These are phyloP conservation scores for Cryptotermes secundus DNA, from an alignment of 1,140 invertebrate genomes.

Conservation along the genomic window DNA sequence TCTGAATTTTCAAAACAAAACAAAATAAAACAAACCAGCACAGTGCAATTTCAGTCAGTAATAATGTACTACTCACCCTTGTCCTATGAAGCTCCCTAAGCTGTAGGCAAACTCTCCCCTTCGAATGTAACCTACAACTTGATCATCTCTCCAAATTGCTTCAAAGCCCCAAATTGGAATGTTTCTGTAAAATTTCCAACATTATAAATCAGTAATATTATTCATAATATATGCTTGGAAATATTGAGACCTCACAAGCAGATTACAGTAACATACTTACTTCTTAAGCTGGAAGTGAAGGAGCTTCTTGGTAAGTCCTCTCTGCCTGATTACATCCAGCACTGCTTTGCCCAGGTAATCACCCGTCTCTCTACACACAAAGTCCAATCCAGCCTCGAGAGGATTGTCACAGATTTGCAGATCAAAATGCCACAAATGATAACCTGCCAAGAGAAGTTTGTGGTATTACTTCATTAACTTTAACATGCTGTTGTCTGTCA, in stretches of 20 bases:
- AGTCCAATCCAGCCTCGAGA: constrained; percentile 75
- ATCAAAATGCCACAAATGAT: constrained; percentile 84
- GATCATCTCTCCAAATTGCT: constrained; percentile 75
- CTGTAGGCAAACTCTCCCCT: constrained; percentile 77
- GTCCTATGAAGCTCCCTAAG: constrained; percentile 68
- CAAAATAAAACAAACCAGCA: no score
- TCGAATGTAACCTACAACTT: constrained; percentile 74
- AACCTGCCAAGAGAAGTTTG: constrained; percentile 59
- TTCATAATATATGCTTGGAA: not conserved
- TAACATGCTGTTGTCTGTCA: no score
- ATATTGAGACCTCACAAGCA: no score
- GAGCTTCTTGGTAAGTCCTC: constrained; percentile 71
- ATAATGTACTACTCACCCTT: constrained; percentile 52
- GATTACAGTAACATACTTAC: constrained; percentile 48
- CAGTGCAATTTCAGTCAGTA: no score
- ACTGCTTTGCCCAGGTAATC: constrained; percentile 74
- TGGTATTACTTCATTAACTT: no score
- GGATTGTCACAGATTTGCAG: constrained; percentile 80
- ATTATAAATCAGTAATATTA: not conserved
- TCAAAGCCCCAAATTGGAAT: constrained; percentile 80
- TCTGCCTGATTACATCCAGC: constrained; percentile 60
- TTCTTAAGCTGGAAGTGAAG: constrained; percentile 72
- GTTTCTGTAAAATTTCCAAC: constrained; percentile 49
- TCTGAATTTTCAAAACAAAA: no score
- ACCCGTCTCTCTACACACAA: constrained; percentile 71